Evolutionary conservation across 2,113 vertebrate genomes (phyloP), one percentile per base, ranked within the genome.

Genomic region (Tympanuchus pallidicinctus): DNA sequence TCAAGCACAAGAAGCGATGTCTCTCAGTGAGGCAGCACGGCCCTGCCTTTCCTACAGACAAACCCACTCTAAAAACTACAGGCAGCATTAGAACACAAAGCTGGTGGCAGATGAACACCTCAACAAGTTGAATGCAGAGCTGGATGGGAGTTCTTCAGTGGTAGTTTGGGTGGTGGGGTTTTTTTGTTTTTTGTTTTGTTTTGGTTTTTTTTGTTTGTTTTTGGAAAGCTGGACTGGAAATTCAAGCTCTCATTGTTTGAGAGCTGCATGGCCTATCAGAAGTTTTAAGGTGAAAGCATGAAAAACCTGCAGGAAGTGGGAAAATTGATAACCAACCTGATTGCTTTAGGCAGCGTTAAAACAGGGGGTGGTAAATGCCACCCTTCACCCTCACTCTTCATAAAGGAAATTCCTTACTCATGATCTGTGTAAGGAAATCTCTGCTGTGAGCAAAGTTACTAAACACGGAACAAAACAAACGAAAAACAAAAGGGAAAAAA

Each of bases 321-420:
- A 5, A 13, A 75, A 84, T 12, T 3, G 50, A 75, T 12, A 78
- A 52, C 14, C 22, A 2, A 9, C 2, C 21, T 0, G 17, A 47
- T 7, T 10, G 45, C 45, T 78, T 11, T 17, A 63, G 40, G 1
- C 36, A 22, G 40, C 56, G 3, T 1, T 17, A 48, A 87, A 91
- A 40, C 13, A 25, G 1, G 0, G 3, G 3, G 3, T 2, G 71
- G 72, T 6, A 66, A 60, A 54, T 7, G 24, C n/a, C 13, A 3
- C 32, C 93, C 86, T 63, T 13, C 57, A 36, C 85, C 84, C 83
- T n/a, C 52, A 3, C 10, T 38, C 45, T 54, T 19, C 30, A 88
- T 67, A 93, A 94, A 92, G 83, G 76, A 95, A 96, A 96, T 93
- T 90, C 95, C 94, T 96, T 93, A 92, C 94, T 93, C 94, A 90